phyloP scores from a whole-genome alignment of 2,113 vertebrate species.

The Promerops cafer region DNA sequence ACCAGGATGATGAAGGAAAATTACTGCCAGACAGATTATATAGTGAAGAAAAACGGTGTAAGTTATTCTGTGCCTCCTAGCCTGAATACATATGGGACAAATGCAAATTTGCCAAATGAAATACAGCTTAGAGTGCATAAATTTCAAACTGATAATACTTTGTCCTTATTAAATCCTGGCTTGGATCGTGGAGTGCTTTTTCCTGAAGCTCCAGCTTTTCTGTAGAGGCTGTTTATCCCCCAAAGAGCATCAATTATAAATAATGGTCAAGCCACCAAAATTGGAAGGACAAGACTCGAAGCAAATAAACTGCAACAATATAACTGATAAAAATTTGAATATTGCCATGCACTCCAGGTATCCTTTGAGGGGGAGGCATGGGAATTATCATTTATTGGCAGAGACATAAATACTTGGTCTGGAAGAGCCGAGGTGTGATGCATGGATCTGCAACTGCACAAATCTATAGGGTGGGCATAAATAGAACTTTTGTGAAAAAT shows the following conservation, averaged over 20 bases:
- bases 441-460: background rate
- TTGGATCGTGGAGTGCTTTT: constrained; percentile 25
- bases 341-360: background rate
- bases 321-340: constrained; percentile 22
- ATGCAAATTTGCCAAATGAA: constrained; percentile 69
- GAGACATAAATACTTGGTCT: background rate
- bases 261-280: constrained; percentile 28
- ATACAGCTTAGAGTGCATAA: constrained; percentile 52
- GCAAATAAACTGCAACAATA: constrained; percentile 23
- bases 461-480: background rate
- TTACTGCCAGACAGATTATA: constrained; percentile 51
- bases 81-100: constrained; percentile 57
- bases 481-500: background rate
- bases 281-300: background rate
- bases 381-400: background rate
- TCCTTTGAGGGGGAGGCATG: background rate
- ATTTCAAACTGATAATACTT: constrained; percentile 60
- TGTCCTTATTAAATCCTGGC: constrained; percentile 58
- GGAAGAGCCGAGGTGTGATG: background rate
- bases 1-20: constrained; percentile 65
- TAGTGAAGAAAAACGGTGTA: constrained; percentile 32
- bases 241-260: constrained; percentile 55
- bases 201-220: constrained; percentile 25
- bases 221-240: constrained; percentile 1
- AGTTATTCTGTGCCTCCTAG: constrained; percentile 61